Conservation (phyloP, 2,888 invertebrate species). For the Tipula lateralis region DNA sequence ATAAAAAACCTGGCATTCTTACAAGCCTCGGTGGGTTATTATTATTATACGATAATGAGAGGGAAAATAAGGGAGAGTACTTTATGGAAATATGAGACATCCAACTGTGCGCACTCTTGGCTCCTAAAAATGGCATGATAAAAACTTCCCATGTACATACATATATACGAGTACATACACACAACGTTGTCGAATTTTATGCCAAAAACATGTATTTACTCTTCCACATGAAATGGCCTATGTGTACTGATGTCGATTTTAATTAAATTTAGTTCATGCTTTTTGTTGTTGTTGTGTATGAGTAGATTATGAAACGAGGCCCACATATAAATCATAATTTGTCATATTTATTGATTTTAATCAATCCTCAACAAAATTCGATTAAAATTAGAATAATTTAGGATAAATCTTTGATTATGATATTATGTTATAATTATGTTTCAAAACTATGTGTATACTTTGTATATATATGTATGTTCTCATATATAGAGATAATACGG, state of each 20-base stretch:
- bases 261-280: conserved; percentile 9
- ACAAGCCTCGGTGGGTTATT: neutral
- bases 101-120: conserved; percentile 4
- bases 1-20: neutral
- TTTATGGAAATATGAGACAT: neutral
- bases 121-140: neutral
- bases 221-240: conserved; percentile 19
- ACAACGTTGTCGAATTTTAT: neutral
- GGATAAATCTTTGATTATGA: neutral
- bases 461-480: no score
- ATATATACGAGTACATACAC: no score
- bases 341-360: conserved; percentile 19
- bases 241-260: neutral
- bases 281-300: no score
- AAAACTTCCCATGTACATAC: neutral
- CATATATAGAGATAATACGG: neutral
- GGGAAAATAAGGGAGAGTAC: neutral
- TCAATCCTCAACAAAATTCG: neutral
- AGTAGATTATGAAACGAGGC: neutral
- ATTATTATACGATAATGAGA: conserved; percentile 16
- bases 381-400: conserved; percentile 24
- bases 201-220: neutral
- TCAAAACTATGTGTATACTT: neutral
- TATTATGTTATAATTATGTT: neutral
- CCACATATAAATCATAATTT: conserved; percentile 24